phyloP scores from a whole-genome alignment of 1,140 invertebrate genomes.

The Ericerus pela region DNA sequence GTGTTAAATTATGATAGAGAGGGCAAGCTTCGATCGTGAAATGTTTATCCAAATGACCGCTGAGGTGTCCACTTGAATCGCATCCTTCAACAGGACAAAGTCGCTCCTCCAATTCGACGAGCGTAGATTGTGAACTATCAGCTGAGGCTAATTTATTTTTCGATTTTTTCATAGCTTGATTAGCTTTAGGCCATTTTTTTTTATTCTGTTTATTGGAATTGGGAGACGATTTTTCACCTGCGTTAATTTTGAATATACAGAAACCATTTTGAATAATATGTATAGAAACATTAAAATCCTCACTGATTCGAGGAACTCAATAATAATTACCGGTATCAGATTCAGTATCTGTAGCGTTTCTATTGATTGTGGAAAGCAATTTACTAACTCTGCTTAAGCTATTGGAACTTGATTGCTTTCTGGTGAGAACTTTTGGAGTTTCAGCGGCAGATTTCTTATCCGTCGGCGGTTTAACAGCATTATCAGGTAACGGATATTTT shows the following conservation, averaged over 20 bases:
- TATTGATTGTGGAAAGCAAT: slow-evolving; percentile 27
- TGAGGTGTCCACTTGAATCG: slow-evolving; percentile 75
- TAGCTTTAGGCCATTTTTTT: slow-evolving; percentile 34
- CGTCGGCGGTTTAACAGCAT: slow-evolving; percentile 20
- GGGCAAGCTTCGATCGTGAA: slow-evolving; percentile 80
- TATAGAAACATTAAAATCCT: not conserved
- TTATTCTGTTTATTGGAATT: slow-evolving; percentile 42
- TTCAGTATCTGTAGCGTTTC: slow-evolving; percentile 34
- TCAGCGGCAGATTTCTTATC: slow-evolving; percentile 21
- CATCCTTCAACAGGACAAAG: slow-evolving; percentile 76
- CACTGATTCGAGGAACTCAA: not conserved
- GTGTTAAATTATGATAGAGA: slow-evolving; percentile 72
- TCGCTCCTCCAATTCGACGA: slow-evolving; percentile 40
- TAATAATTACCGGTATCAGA: slow-evolving; percentile 34
- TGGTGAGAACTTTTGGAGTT: slow-evolving; percentile 24
- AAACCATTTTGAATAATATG: not conserved
- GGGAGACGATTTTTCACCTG: slow-evolving; percentile 22
- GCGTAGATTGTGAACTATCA: slow-evolving; percentile 30
- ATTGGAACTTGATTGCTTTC: slow-evolving; percentile 34
- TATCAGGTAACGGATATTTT: slow-evolving; percentile 18
- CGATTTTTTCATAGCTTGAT: slow-evolving; percentile 32
- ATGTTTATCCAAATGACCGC: slow-evolving; percentile 63
- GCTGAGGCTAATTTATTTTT: slow-evolving; percentile 32
- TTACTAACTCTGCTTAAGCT: slow-evolving; percentile 30
- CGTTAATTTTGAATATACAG: slow-evolving; percentile 16